Evolutionary conservation across 1,140 invertebrate species (phyloP).

Genomic region (Papilio helenus): DNA sequence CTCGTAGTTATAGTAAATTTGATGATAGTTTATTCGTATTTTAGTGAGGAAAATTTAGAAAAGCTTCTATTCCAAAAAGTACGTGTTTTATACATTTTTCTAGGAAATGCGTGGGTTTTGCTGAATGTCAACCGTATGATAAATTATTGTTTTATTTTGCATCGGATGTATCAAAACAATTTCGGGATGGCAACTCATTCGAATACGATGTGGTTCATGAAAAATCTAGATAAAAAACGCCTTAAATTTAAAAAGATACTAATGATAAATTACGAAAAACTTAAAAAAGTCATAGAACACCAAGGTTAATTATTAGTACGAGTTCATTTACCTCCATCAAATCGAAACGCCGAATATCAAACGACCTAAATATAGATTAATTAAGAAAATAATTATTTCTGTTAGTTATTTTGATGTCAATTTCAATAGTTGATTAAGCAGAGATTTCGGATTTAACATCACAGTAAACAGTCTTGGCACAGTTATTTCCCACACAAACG

Average conservation of each 20-base stretch:
- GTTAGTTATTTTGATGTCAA: background rate
- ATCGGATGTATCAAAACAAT: conserved; percentile 10
- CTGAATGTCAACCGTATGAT: background rate
- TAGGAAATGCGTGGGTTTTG: background rate
- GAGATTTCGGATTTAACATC: too few relatives aligned
- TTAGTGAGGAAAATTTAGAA: background rate
- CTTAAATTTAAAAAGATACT: background rate
- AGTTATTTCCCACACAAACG: too few relatives aligned
- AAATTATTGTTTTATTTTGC: conserved; percentile 25
- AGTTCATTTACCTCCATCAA: background rate
- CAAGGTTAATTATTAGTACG: background rate
- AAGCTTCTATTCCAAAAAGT: background rate
- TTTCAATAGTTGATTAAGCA: too few relatives aligned
- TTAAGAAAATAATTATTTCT: background rate
- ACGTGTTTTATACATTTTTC: background rate
- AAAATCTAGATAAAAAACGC: background rate
- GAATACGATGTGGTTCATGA: background rate
- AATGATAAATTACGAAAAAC: background rate
- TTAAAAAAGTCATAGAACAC: background rate
- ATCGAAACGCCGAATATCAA: background rate
- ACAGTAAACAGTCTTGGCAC: background rate
- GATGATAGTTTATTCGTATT: background rate
- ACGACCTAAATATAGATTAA: background rate
- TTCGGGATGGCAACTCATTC: background rate
- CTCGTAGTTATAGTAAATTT: background rate